Evolutionary conservation across 1,140 invertebrate genomes (phyloP), one percentile per base, ranked within the genome.

Genomic region (Drosophila punjabiensis): DNA sequence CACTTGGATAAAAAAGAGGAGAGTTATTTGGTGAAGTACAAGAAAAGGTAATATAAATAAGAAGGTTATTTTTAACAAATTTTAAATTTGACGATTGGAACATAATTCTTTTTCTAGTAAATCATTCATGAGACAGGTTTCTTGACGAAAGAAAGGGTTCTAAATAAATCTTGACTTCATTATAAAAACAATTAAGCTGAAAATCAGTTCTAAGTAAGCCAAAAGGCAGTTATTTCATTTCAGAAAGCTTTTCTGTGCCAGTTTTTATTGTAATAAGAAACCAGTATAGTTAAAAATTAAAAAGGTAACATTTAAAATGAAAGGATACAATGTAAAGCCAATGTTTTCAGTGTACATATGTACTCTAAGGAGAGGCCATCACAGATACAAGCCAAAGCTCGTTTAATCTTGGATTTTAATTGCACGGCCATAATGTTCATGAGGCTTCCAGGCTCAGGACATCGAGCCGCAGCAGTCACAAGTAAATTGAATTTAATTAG

Each of bases 401-500:
- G 82, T 90, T 89, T 90, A 86, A 86, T 90, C 86, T 82, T 77
- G 75, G 79, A 82, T 90, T 89, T 89, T 89, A 89, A 89, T 90
- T 90, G 86, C 79, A 62, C 35, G 82, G 76, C 76, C 80, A 90
- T 89, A 89, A 82, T 60, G 79, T 82, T 78, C 62, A 47, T 47
- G 53, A 41, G 55, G 33, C 75, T 47, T 16, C 35, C 33, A 47
- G 20, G 20, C 37, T 56, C 41, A 53, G 48, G 47, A 79, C 47
- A 61, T 53, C 61, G 47, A 50, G 73, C 73, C 66, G 63, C 60
- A 89, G 76, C 75, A 76, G 82, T 79, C 73, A 58, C 67, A 86
- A 90, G 86, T 89, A 68, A 89, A 89, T 90, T 90, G 86, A 89
- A 89, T 91, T 90, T 86, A 90, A 89, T 89, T 89, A 76, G 79